These are phyloP conservation scores for Cylas formicarius DNA, from an alignment of 1,140 invertebrate species.

Conservation along the genomic window DNA sequence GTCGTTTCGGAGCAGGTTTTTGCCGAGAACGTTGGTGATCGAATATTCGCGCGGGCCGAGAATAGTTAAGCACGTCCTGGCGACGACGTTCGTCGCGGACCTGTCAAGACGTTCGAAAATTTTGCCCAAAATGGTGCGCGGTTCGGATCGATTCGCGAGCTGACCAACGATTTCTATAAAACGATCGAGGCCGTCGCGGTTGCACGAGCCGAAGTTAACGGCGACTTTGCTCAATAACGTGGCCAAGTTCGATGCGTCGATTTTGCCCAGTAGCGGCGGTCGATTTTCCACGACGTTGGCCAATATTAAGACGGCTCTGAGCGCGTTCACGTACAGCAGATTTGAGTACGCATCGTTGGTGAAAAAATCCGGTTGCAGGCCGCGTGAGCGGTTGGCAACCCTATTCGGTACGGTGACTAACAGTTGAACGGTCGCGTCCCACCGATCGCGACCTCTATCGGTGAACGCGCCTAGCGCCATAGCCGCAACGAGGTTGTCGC, in stretches of 20 bases:
- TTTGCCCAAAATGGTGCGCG: constrained; percentile 19
- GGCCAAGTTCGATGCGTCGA: constrained; percentile 46
- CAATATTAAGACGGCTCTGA: constrained; percentile 53
- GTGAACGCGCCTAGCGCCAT: constrained; percentile 38
- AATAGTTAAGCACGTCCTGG: constrained; percentile 42
- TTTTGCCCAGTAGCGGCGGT: constrained; percentile 24
- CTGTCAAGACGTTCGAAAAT: constrained; percentile 44
- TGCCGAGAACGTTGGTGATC: constrained; percentile 40
- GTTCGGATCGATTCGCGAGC: constrained; percentile 24
- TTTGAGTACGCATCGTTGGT: constrained; percentile 49
- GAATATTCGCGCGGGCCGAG: constrained; percentile 28
- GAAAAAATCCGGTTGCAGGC: constrained; percentile 51
- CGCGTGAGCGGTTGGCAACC: constrained; percentile 57
- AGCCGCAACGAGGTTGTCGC: constrained; percentile 49
- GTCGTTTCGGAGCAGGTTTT: constrained; percentile 40
- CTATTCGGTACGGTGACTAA: constrained; percentile 58
- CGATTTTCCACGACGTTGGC: constrained; percentile 37
- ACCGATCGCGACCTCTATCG: constrained; percentile 35
- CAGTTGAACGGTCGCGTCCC: constrained; percentile 52
- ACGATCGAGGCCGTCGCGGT: constrained; percentile 39
- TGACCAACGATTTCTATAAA: constrained; percentile 43
- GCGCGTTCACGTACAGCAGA: constrained; percentile 53
- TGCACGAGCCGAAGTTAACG: constrained; percentile 46
- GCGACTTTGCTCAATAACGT: constrained; percentile 55
- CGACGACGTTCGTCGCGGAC: constrained; percentile 42